Evolutionary conservation across 2,797 vertebrate species (phyloP), one percentile per base, ranked within the genome.

Genomic region (Neosilurus hyrtlii): DNA sequence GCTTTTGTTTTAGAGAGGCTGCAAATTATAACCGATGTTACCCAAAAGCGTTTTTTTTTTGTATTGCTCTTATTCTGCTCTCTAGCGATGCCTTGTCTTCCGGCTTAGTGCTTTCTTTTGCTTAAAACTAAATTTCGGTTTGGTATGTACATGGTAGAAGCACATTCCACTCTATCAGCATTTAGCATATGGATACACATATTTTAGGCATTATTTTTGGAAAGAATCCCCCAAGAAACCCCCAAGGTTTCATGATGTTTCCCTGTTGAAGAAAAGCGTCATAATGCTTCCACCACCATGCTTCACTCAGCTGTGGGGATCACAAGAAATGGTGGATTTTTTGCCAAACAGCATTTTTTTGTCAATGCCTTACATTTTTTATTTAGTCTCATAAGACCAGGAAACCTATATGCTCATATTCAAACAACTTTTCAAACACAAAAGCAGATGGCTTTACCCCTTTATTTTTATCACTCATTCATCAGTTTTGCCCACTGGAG

Each of bases 1-100:
- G 72, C 89, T 91, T 82, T 90, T 92, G 88, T 92, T 91, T 88
- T 88, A 90, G 86, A 90, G 88, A 80, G 75, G 67, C 73, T 89
- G 86, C 88, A 90, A 93, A 93, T 93, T 91, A 91, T 90, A 91
- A 68, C 35, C 82, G 85, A 86, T 87, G 86, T 30, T 74, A 52
- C 16, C 49, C 4, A n/a, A n/a, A n/a, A n/a, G n/a, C 62, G 30
- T 43, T 80, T 49, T 83, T 82, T 86, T 83, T 82, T 61, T 63
- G 26, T 16, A 54, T 52, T 9, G 16, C 30, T 80, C 68, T 77
- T 51, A 62, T 72, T 79, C 80, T 68, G 73, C 49, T 35, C 75
- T 76, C 81, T 79, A 86, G 83, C 85, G 72, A 82, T 79, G 14
- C 22, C 35, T 15, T 2, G 59, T 65, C 11, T 82, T 65, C 24